Evolutionary conservation across 2,888 invertebrate genomes (phyloP), one percentile per base, ranked within the genome.

Genomic region (Argyra leucocephala): DNA sequence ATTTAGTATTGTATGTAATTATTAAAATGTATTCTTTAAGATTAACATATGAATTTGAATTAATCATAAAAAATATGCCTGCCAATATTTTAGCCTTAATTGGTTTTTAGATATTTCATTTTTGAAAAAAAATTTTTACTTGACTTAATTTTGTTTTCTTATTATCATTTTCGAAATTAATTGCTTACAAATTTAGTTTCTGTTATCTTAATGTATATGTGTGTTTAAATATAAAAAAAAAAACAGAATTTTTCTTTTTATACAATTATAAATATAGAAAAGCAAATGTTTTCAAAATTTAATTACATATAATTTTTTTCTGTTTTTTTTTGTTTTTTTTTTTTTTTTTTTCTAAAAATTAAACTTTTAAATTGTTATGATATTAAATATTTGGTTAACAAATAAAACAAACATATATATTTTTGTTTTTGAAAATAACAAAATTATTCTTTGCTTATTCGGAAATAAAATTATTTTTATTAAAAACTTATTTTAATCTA

Each of bases 161-260:
- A 48, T 48, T 9, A 18, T 48, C 15, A 12, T 48, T 48, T 48
- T 48, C 48, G 18, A 48, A 48, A 48, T 48, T 48, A 48, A 48
- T 48, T 48, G 48, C 48, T 48, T 48, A 48, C 18, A 48, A 48
- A 18, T 31, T 31, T 31, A 4, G 1, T 31, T 48, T 48, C 12
- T 37, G 12, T 48, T 48, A 48, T 48, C 18, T 48, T 48, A n/a
- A 48, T 48, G 31, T 31, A 48, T 48, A 15, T 48, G 48, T 48
- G 48, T 48, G 18, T 48, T 48, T 18, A 18, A n/a, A 31, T 7
- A 31, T 31, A 31, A 18, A 48, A 18, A 48, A 48, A 18, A 48
- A 48, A 48, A 48, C 48, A 18, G 48, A 48, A 48, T 48, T 48
- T 48, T 48, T 48, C 48, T 48, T 48, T 48, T 48, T 48, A 31